phyloP scores from a whole-genome alignment of 2,113 vertebrate genomes.

The Stictonetta naevosa region DNA sequence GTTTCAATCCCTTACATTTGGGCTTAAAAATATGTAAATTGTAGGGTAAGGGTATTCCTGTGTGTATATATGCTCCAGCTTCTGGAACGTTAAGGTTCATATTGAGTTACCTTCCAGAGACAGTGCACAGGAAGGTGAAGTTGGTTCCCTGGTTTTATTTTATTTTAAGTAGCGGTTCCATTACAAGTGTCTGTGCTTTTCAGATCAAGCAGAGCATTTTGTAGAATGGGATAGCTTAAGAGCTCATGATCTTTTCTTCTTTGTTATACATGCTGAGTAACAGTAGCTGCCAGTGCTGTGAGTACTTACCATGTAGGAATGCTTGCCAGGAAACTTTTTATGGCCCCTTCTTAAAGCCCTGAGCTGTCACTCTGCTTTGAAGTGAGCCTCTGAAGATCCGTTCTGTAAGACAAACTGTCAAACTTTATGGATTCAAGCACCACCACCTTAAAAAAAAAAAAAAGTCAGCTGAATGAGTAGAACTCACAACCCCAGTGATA shows the following conservation, averaged over 20 bases:
- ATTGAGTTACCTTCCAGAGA: not conserved
- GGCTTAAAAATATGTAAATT: not conserved
- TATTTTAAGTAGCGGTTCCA: not conserved
- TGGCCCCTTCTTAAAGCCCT: not conserved
- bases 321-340: not conserved
- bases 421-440: not conserved
- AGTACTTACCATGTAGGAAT: not conserved
- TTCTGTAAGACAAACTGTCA: not conserved
- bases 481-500: not conserved
- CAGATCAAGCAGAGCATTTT: not conserved
- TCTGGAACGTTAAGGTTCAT: not conserved
- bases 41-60: not conserved
- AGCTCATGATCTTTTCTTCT: not conserved
- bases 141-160: not conserved
- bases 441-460: not conserved
- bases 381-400: not conserved
- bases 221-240: not conserved
- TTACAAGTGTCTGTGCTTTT: not conserved
- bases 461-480: not conserved
- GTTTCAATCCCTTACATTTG: not conserved
- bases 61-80: fast-evolving
- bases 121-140: not conserved
- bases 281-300: not conserved
- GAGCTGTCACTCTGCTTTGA: not conserved
- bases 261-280: not conserved